Evolutionary conservation across 2,888 invertebrate genomes (phyloP), one percentile per base, ranked within the genome.

Genomic region (Caenorhabditis doughertyi): DNA sequence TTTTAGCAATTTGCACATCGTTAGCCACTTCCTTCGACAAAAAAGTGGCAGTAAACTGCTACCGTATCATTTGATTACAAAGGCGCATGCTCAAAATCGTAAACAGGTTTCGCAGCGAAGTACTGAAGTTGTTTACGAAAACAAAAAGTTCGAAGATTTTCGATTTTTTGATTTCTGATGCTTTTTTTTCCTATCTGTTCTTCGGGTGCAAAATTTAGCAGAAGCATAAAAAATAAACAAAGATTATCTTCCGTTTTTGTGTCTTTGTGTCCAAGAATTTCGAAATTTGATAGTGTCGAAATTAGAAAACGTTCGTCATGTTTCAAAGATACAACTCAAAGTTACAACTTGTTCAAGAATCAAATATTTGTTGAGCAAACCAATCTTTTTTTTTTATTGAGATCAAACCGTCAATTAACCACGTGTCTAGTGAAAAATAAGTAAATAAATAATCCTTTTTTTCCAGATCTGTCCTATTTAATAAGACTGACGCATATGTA

Each of bases 341-440:
- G n/a, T n/a, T 74, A 58, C 49, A 74, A 56, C 29, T 49, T 65
- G 65, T 67, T 64, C 65, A 74, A 65, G 47, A 74, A 65, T 74
- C 74, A 74, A 74, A 74, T 74, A 74, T 74, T 74, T 74, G 74
- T 49, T 11, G 55, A 56, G 65, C 65, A 65, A 64, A 72, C 47
- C 42, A n/a, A 71, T n/a, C 39, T 39, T 39, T 44, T 65, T 51
- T 27, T 27, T 47, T 47, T 18, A 4, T n/a, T n/a, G 42, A 74
- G 74, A 47, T 74, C 74, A 74, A 74, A 74, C 74, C 74, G 9
- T 39, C 65, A 74, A 67, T 65, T 56, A 49, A 74, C 65, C 65
- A 73, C 64, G 73, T 73, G 49, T 56, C 55, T 44, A n/a, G 42
- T 23, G 35, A 68, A 68, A n/a, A n/a, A 39, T 35, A 25, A 53